Conservation (phyloP, 2,888 invertebrate species). For the Acleris laterana region DNA sequence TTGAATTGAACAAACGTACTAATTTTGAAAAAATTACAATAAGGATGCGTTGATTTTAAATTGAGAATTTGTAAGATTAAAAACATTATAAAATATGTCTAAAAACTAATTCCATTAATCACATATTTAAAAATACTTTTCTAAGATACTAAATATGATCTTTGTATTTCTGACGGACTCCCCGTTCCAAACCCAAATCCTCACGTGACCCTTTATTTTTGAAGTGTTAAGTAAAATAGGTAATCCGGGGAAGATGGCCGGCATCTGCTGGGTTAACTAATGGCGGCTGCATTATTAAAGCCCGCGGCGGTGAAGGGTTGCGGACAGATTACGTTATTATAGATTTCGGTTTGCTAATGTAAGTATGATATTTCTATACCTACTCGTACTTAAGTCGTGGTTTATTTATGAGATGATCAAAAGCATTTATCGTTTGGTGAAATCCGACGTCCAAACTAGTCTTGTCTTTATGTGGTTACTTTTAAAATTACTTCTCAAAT, state of each 20-base stretch:
- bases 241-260: constrained; percentile 66
- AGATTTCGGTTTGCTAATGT: constrained; percentile 53
- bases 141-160: no score
- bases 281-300: constrained; percentile 82
- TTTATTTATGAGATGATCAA: no score
- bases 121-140: no score
- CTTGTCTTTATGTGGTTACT: no score
- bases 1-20: no score
- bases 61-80: no score
- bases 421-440: no score
- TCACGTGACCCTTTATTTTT: constrained; percentile 12
- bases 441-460: no score
- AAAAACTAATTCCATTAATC: no score
- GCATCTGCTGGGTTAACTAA: constrained; percentile 80
- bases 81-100: no score
- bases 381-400: neutral
- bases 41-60: no score
- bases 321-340: constrained; percentile 78
- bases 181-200: neutral
- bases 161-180: neutral
- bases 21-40: no score
- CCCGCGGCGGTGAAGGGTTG: constrained; percentile 67
- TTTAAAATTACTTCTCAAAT: neutral
- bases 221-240: constrained; percentile 27
- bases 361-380: constrained; percentile 32